Evolutionary conservation across 2,888 invertebrate genomes (phyloP), one percentile per base, ranked within the genome.

Genomic region (Orthosia gothica): DNA sequence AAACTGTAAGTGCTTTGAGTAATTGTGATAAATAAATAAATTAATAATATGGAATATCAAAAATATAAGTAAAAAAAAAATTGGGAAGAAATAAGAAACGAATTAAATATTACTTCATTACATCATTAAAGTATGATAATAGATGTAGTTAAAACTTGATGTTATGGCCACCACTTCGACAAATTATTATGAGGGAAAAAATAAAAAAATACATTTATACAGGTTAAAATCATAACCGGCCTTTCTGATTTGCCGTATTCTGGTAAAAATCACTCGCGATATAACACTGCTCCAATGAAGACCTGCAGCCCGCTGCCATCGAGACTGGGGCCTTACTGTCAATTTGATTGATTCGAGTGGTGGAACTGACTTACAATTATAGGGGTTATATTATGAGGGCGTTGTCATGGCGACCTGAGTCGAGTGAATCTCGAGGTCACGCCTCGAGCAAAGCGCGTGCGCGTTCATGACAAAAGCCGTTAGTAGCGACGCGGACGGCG

Each of bases 381-480:
- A 61, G 20, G 20, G n/a, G 61, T 61, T 20, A 61, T 45, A 45
- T 61, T 45, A 45, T 20, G 61, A 61, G 61, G 45, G 61, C 45
- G 45, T 61, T 61, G 61, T 11, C 45, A 61, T 61, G 20, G 20
- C 20, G 20, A 45, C 15, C 15, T 45, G 61, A 61, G 61, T 61
- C 45, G 61, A 61, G 45, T 20, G 20, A 45, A 61, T 45, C 45
- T 61, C 61, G 61, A 20, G 45, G 45, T 15, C 13, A 45, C 4
- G 9, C n/a, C 40, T 40, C 61, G 1, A 32, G 18, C 26, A 57
- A 45, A 20, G 45, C 61, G 61, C 61, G n/a, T 45, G 61, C 61
- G 61, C 61, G 61, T 15, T 15, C 55, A 20, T 45, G 54, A n/a
- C 20, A 20, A 15, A 15, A 20, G 16, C 13, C 15, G 20, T 20